Percentiles rank a stretch among this genome's conserved stretches.
phyloP scores from a whole-genome alignment of 2,888 invertebrate genomes.

The Ochropleura plecta region DNA sequence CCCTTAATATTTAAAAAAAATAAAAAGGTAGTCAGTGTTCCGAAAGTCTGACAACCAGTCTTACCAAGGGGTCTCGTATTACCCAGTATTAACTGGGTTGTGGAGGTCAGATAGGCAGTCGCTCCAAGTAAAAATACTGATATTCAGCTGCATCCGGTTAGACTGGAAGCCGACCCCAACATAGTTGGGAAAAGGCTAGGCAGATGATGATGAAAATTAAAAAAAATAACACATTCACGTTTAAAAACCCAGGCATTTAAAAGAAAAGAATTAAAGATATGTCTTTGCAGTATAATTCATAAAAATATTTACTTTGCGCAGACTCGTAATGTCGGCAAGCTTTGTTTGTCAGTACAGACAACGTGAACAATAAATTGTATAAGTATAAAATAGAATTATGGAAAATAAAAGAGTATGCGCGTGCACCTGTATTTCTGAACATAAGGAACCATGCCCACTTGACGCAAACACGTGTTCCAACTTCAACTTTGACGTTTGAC shows the following conservation, averaged over 20 bases:
- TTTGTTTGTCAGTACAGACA: constrained; percentile 64
- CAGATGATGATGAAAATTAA: no score
- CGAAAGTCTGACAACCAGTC: no score
- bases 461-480: constrained; percentile 37
- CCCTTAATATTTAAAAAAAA: constrained; percentile 4
- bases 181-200: no score
- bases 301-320: constrained; percentile 58
- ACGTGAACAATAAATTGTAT: constrained; percentile 68
- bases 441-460: constrained; percentile 44
- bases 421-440: constrained; percentile 68
- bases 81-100: no score
- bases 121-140: no score
- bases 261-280: constrained; percentile 23
- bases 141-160: no score
- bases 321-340: constrained; percentile 57
- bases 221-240: constrained; percentile 14
- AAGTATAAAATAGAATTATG: constrained; percentile 73
- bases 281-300: constrained; percentile 43
- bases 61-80: no score
- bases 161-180: no score
- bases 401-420: constrained; percentile 71
- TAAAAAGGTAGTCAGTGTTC: no score
- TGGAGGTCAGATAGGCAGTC: no score
- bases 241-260: constrained; percentile 33
- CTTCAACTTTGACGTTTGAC: constrained; percentile 50